phyloP scores from a whole-genome alignment of 2,888 invertebrate genomes.

The Drosophila pseudotalamancana region DNA sequence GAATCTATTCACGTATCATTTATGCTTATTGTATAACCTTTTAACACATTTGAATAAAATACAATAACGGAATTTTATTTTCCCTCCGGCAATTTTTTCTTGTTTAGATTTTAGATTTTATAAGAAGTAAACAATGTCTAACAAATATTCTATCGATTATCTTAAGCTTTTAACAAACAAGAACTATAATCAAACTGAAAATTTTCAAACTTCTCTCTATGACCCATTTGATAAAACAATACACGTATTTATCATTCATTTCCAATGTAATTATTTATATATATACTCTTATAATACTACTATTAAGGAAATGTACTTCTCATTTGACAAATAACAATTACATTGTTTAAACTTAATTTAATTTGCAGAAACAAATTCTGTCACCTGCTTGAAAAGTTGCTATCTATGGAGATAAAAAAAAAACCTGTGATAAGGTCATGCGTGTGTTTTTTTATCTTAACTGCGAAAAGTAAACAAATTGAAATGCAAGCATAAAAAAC shows the following conservation, averaged over 20 bases:
- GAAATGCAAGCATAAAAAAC: neutral
- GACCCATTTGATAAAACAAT: neutral
- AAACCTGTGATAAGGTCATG: conserved; percentile 20
- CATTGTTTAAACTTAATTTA: neutral
- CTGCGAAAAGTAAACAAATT: conserved; percentile 17
- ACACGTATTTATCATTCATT: neutral
- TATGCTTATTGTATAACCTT: neutral
- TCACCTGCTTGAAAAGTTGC: neutral
- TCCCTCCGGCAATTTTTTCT: neutral
- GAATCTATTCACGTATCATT: neutral
- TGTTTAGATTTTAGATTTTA: neutral
- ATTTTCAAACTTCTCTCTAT: conserved; percentile 3
- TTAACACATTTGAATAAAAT: neutral
- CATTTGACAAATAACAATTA: neutral
- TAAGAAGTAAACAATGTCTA: too few relatives aligned
- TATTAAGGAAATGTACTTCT: neutral
- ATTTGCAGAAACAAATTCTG: conserved; percentile 1
- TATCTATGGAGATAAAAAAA: conserved; percentile 9
- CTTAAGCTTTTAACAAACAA: too few relatives aligned
- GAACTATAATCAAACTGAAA: conserved; percentile 5
- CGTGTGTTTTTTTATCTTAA: conserved; percentile 9
- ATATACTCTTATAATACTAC: neutral
- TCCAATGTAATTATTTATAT: neutral
- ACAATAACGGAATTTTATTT: neutral
- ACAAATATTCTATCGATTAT: neutral